Evolutionary conservation across 2,888 invertebrate species (phyloP), one percentile per base, ranked within the genome.

Genomic region (Caenorhabditis drosophilae): DNA sequence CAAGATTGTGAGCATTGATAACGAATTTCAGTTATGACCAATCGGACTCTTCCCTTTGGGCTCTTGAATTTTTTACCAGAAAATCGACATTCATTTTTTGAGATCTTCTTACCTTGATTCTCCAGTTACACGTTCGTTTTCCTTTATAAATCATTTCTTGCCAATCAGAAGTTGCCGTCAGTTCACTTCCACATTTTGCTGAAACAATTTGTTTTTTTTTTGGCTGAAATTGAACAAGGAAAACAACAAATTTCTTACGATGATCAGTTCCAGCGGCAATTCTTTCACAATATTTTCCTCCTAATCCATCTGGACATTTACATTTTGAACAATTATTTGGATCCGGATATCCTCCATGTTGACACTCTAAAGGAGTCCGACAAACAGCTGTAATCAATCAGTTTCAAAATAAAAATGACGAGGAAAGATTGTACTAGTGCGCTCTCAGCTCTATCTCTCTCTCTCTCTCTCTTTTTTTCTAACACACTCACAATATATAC

Each of bases 141-240:
- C 81, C 81, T n/a, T 69, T 71, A 55, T 80, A 78, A 2, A 67
- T 76, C 51, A 81, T 60, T 42, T 81, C 78, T 36, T 82, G 79
- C 81, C 81, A 81, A 15, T 68, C 51, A 3, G 54, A 46, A 16
- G 70, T 56, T 0, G 80, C 80, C 2, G 49, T 53, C 2, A 80
- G 52, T 11, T 80, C 79, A 6, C 77, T 78, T 9, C 78, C 78
- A 52, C 79, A 79, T 4, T 51, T 44, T 4, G 63, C 71, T 67
- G 42, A 41, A 64, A 56, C 1, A 23, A 31, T 31, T 31, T 41
- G 34, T 25, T 6, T 22, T 11, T 35, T 22, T 40, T 38, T 26
- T 22, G 18, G 52, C 27, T 48, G 22, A 1, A 7, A 12, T 50
- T 45, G 31, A 9, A 9, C 31, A 31, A 12, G 31, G 9, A 6